Evolutionary conservation across 2,113 vertebrate genomes (phyloP), one percentile per base, ranked within the genome.

Genomic region (Oxygymnocypris stewartii): DNA sequence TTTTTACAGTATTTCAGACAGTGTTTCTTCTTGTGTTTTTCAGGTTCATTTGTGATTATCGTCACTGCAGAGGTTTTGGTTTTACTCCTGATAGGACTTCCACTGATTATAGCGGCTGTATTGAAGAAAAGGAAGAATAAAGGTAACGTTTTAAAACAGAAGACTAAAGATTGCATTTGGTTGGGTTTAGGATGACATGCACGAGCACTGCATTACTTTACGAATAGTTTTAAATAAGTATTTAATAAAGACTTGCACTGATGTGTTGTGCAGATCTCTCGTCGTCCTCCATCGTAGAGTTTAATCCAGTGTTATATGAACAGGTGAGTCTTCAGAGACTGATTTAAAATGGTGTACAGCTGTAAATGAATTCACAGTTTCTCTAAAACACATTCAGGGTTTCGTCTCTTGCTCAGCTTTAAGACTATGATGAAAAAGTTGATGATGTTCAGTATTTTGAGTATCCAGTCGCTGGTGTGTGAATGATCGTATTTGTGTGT

Each of bases 11-110:
- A n/a, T 63, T 63, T 63, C 9, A 59, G 7, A 10, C 23, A 61
- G n/a, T 63, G n/a, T 67, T 67, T 67, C 2, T 4, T 71, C 35
- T 40, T 11, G 69, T 73, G 18, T 73, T 23, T 73, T 11, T 40
- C 18, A 73, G 69, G 4, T 65, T 65, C 11, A 28, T 25, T 28
- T 28, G 25, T 65, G 25, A 65, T 65, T 28, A 6, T 65, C 11
- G 0, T 65, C 61, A 28, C 25, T 63, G n/a, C 11, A 0, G 61
- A 28, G 11, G n/a, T 1, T 14, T 14, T 65, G 61, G 25, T 65
- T 65, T 65, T 65, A 65, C 61, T 65, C n/a, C 61, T 65, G n/a
- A 14, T 65, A 28, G 61, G n/a, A 65, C n/a, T 65, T 65, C 61
- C 61, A 28, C 0, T 28, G 61, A 28, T 28, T 40, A 40, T 40